Percentiles rank a stretch among this genome's conserved stretches.
phyloP scores from a whole-genome alignment of 2,888 invertebrate genomes.

The Epinotia demarniana region DNA sequence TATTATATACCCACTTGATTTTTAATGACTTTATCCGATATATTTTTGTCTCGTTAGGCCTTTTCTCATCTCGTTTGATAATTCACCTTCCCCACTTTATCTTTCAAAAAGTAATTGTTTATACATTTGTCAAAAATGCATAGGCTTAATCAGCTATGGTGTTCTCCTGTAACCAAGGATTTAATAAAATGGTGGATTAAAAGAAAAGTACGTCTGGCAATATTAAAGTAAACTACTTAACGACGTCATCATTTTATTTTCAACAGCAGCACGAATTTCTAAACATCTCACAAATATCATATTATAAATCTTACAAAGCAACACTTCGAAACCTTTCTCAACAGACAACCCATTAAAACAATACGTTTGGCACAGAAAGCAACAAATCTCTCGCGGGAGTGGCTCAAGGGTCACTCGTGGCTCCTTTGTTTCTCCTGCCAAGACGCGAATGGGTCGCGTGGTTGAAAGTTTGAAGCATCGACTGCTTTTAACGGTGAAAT shows the following conservation, averaged over 20 bases:
- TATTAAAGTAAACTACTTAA: neutral
- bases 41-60: neutral
- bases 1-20: neutral
- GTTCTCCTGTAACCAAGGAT: neutral
- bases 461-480: conserved; percentile 81
- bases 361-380: conserved; percentile 73
- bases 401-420: conserved; percentile 75
- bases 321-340: conserved; percentile 23
- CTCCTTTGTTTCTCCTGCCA: conserved; percentile 69
- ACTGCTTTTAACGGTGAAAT: conserved; percentile 67
- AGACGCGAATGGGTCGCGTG: conserved; percentile 69
- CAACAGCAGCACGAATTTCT: neutral
- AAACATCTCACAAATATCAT: neutral
- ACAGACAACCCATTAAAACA: conserved; percentile 39
- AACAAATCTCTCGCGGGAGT: conserved; percentile 67
- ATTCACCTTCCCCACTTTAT: too few relatives aligned
- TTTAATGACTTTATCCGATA: neutral
- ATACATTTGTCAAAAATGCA: too few relatives aligned
- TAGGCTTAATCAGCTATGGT: too few relatives aligned
- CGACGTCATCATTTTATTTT: neutral
- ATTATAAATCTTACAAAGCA: conserved; percentile 18
- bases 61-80: neutral
- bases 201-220: neutral
- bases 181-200: neutral
- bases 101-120: too few relatives aligned